Percentiles rank a stretch among this genome's conserved stretches.
phyloP scores from a whole-genome alignment of 2,113 vertebrate species.

The Dipodomys spectabilis region DNA sequence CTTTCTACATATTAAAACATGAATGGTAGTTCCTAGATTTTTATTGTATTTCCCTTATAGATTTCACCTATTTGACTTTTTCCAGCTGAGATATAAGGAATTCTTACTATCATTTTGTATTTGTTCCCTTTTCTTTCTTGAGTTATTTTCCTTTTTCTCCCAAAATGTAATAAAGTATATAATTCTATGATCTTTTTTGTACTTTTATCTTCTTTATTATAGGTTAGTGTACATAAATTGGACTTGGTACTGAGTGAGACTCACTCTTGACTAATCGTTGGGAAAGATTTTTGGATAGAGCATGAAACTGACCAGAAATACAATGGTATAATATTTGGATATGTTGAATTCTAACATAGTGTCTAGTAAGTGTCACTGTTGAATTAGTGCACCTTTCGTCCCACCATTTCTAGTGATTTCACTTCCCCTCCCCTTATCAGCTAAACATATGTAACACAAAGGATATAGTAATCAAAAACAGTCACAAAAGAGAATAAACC shows the following conservation, averaged over 20 bases:
- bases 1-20: neutral
- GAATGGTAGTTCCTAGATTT: neutral
- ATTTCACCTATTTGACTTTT: neutral
- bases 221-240: no score
- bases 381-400: no score
- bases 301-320: neutral
- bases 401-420: no score
- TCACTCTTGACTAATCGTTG: no score
- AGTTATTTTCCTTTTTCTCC: neutral
- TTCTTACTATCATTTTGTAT: neutral
- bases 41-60: neutral
- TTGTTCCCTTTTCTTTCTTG: neutral
- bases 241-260: no score
- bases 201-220: neutral
- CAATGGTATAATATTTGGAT: no score
- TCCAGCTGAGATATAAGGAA: neutral
- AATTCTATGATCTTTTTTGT: neutral
- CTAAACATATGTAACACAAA: no score
- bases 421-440: no score
- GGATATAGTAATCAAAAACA: no score
- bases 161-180: neutral
- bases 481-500: no score
- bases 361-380: no score
- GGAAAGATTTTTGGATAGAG: neutral
- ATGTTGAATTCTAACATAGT: no score